Conservation (phyloP, 2,113 vertebrate species). For the Argyrosomus japonicus region DNA sequence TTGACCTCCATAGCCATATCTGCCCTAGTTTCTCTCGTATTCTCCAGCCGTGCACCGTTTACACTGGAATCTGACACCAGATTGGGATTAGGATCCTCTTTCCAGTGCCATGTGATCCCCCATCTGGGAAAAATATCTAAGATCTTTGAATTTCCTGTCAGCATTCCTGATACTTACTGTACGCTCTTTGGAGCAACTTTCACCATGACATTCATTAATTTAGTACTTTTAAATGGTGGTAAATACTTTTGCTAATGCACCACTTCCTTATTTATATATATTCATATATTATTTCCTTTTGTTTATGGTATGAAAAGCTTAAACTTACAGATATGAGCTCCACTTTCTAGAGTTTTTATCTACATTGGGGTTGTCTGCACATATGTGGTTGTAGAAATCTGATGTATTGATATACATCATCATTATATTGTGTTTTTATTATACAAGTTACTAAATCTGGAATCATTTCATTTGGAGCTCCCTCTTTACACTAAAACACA, state of each 20-base stretch:
- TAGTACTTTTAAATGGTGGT: background rate
- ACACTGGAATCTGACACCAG: slow-evolving; percentile 75
- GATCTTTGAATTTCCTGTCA: slow-evolving; percentile 39
- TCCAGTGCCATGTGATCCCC: slow-evolving; percentile 66
- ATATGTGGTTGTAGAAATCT: background rate
- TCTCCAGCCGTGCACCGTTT: slow-evolving; percentile 44
- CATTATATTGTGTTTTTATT: slow-evolving; percentile 5
- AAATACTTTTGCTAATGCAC: background rate
- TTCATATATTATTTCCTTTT: background rate
- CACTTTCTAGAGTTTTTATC: background rate
- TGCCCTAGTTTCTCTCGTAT: slow-evolving; percentile 71
- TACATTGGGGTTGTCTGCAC: background rate
- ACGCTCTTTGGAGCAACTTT: background rate
- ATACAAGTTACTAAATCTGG: background rate
- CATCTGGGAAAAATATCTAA: slow-evolving; percentile 59
- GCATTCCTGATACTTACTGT: background rate
- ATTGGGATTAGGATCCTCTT: slow-evolving; percentile 80
- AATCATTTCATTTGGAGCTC: background rate
- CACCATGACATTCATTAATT: background rate
- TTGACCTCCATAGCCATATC: slow-evolving; percentile 66
- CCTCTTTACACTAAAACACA: background rate
- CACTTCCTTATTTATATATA: background rate
- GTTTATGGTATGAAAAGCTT: background rate
- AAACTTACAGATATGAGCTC: no score
- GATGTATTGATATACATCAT: background rate